phyloP scores from a whole-genome alignment of 1,140 invertebrate species.

The Cataglyphis hispanica region DNA sequence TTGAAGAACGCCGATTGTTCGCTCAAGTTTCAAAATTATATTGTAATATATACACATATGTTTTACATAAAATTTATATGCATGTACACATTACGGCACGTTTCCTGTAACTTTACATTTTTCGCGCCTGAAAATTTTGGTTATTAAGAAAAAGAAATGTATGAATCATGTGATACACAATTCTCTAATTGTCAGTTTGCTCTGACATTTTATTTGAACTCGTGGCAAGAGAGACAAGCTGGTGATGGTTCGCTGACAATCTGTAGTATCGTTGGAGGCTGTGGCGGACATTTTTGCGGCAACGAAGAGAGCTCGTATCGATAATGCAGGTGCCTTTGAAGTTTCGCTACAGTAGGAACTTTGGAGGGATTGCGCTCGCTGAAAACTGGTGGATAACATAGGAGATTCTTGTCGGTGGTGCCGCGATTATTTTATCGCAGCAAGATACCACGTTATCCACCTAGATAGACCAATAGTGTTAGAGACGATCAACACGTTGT shows the following conservation, averaged over 20 bases:
- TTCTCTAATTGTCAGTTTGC: background rate
- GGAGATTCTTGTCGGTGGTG: background rate
- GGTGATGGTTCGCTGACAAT: conserved; percentile 10
- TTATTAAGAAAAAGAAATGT: too few species aligned
- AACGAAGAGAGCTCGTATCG: conserved; percentile 47
- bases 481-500: background rate
- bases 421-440: conserved; percentile 4
- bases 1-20: background rate
- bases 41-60: conserved; percentile 33
- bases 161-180: too few species aligned
- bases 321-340: conserved; percentile 45
- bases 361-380: background rate
- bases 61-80: conserved; percentile 29
- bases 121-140: background rate
- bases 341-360: background rate
- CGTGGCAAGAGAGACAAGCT: background rate
- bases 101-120: background rate
- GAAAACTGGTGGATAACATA: conserved; percentile 31
- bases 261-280: conserved; percentile 40
- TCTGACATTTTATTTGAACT: background rate
- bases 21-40: conserved; percentile 22
- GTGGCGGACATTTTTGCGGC: conserved; percentile 2
- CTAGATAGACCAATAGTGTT: too few species aligned
- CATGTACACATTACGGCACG: conserved; percentile 28
- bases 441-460: conserved; percentile 18